Conservation (phyloP, 2,888 invertebrate genomes). For the Mythimna vitellina region DNA sequence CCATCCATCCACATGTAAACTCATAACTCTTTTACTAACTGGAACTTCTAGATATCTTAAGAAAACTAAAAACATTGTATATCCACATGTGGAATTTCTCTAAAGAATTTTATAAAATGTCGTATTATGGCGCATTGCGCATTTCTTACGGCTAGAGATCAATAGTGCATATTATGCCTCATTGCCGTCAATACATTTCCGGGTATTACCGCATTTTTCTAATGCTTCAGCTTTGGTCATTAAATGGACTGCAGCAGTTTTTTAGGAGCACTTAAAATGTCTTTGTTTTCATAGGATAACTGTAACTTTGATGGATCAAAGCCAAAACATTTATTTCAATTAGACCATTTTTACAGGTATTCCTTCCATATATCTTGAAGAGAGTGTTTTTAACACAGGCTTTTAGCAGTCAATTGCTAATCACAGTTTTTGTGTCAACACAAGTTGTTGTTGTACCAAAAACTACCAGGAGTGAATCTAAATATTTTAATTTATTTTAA, state of each 20-base stretch:
- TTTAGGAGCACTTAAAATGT: neutral
- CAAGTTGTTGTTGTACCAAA: neutral
- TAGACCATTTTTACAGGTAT: neutral
- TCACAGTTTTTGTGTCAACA: neutral
- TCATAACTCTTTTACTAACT: no score
- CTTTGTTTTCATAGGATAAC: neutral
- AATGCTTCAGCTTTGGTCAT: neutral
- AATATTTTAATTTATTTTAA: no score
- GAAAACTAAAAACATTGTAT: neutral
- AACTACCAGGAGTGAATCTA: neutral
- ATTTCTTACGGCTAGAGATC: conserved; percentile 43
- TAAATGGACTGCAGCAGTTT: neutral
- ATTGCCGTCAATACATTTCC: conserved; percentile 35
- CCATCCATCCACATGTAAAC: no score
- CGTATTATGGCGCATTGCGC: conserved; percentile 52
- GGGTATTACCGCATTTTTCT: conserved; percentile 24
- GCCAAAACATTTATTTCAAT: conserved; percentile 16
- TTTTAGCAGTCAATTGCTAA: conserved; percentile 32
- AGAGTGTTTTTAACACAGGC: conserved; percentile 2
- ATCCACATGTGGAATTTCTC: neutral
- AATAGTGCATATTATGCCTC: conserved; percentile 51
- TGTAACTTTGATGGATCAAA: conserved; percentile 8
- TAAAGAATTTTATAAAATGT: conserved; percentile 4
- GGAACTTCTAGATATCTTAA: neutral
- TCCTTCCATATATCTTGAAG: no score